Evolutionary conservation across 2,888 invertebrate species (phyloP).

Genomic region (Lypha dubia): DNA sequence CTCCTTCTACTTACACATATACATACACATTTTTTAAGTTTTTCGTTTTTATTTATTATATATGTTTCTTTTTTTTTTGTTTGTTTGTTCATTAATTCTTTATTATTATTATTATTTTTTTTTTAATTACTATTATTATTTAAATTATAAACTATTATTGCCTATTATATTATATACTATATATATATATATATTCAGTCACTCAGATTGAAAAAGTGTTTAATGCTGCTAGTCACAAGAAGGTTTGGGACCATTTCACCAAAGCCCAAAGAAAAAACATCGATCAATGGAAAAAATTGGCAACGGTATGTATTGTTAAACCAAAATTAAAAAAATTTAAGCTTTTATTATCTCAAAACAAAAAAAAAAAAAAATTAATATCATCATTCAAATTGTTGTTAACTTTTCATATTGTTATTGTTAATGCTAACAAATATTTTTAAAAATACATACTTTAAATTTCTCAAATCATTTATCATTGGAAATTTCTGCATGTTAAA

Average conservation of each 20-base stretch:
- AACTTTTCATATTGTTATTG: conserved; percentile 39
- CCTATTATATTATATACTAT: conserved; percentile 75
- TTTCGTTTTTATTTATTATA: conserved; percentile 70
- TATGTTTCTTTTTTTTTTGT: conserved; percentile 36
- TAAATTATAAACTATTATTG: conserved; percentile 79
- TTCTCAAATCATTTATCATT: not conserved
- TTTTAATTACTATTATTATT: conserved; percentile 83
- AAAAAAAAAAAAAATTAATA: too few species aligned
- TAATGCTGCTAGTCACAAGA: conserved; percentile 97
- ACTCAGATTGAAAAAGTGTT: conserved; percentile 99
- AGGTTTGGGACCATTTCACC: conserved; percentile 99
- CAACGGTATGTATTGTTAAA: conserved; percentile 89
- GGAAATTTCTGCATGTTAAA: conserved; percentile 38
- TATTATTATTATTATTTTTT: conserved; percentile 73
- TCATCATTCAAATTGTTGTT: conserved; percentile 43
- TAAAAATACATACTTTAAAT: not conserved
- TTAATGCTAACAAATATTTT: conserved; percentile 25
- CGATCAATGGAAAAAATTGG: conserved; percentile 98
- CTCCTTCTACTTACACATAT: conserved; percentile 53
- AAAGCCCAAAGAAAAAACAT: conserved; percentile 99
- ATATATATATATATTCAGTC: conserved; percentile 91
- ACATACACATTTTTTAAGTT: conserved; percentile 85
- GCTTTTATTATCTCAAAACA: conserved; percentile 69
- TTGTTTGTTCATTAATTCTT: conserved; percentile 45
- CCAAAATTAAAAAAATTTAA: conserved; percentile 65